These are phyloP conservation scores for Datnioides undecimradiatus DNA, from an alignment of 2,113 vertebrate species.

Conservation along the genomic window DNA sequence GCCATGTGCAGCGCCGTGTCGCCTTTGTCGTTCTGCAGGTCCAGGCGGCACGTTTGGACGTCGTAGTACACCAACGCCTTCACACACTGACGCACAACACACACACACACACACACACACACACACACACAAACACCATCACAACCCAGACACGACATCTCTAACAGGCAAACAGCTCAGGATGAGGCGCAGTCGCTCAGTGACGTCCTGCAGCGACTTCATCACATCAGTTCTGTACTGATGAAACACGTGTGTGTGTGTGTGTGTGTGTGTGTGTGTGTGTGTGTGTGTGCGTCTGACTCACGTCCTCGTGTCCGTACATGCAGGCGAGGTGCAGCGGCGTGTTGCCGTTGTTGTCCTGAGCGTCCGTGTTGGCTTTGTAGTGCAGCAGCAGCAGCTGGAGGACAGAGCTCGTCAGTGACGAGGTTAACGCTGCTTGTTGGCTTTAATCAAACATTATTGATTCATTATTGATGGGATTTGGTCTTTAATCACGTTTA, in stretches of 20 bases:
- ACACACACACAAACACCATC: not conserved
- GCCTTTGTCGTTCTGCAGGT: slow-evolving; percentile 94
- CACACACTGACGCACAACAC: slow-evolving; percentile 88
- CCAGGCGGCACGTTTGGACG: slow-evolving; percentile 88
- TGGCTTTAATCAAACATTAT: too few species aligned
- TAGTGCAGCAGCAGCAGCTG: slow-evolving; percentile 96
- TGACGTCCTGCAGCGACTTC: too few species aligned
- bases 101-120: slow-evolving; percentile 88
- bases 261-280: too few species aligned
- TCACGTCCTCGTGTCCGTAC: slow-evolving; percentile 95
- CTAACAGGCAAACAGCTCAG: too few species aligned
- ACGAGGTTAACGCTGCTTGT: too few species aligned
- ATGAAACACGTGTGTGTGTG: too few species aligned
- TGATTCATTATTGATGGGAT: too few species aligned
- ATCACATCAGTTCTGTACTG: too few species aligned
- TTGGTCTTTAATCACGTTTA: too few species aligned
- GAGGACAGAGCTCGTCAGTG: too few species aligned
- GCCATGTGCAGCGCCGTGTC: slow-evolving; percentile 94
- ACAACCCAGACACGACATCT: not conserved
- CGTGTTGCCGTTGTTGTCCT: slow-evolving; percentile 95
- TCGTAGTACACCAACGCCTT: slow-evolving; percentile 98
- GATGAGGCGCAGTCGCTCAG: too few species aligned
- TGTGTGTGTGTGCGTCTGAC: not conserved
- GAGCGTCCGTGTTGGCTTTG: slow-evolving; percentile 89
- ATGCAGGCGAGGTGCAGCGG: slow-evolving; percentile 95